These are phyloP conservation scores for Triplophysa tibetana DNA, from an alignment of 2,113 vertebrate genomes.

Conservation along the genomic window DNA sequence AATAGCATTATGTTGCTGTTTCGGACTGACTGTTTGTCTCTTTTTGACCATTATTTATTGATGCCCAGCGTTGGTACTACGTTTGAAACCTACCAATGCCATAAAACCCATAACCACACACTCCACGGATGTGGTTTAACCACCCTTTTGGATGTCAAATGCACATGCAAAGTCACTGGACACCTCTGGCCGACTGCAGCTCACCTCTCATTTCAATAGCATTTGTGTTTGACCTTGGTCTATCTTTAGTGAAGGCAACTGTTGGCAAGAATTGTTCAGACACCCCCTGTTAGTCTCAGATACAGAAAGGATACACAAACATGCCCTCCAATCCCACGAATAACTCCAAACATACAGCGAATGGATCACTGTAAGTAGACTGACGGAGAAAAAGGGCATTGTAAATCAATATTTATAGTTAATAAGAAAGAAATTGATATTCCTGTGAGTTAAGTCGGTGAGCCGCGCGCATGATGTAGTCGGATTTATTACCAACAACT, in stretches of 20 bases:
- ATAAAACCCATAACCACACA: constrained; percentile 37
- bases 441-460: not conserved
- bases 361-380: not conserved
- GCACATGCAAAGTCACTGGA: constrained; percentile 45
- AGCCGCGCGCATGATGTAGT: constrained; percentile 16
- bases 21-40: not conserved
- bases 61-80: not conserved
- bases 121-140: constrained; percentile 47
- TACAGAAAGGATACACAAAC: not conserved
- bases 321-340: not conserved
- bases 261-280: constrained; percentile 4
- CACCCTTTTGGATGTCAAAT: constrained; percentile 53
- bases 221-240: constrained; percentile 46
- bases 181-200: constrained; percentile 21
- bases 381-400: not conserved
- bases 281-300: constrained; percentile 14
- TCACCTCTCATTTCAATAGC: constrained; percentile 42
- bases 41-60: not conserved
- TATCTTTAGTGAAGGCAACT: constrained; percentile 16
- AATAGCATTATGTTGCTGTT: not conserved
- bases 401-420: not conserved
- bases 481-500: constrained; percentile 26
- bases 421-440: constrained; percentile 1
- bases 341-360: not conserved
- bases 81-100: not conserved